phyloP scores from a whole-genome alignment of 92 coral and sea anemone species.

The Pocillopora grandis region DNA sequence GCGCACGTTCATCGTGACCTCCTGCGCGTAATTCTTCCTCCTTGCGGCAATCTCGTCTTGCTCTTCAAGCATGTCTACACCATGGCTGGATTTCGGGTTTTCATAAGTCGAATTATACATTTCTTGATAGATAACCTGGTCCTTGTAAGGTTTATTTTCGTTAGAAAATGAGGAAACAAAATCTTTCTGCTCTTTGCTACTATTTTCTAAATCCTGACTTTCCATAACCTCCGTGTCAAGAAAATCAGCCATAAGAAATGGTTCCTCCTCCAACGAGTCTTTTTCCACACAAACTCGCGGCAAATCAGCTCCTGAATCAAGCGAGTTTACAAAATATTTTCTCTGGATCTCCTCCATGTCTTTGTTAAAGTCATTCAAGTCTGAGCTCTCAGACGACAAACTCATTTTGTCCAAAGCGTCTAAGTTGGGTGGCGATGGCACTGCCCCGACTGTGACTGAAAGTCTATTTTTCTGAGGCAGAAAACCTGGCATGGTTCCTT shows the following conservation, averaged over 20 bases:
- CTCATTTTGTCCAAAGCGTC: constrained; percentile 65
- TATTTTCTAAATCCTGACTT: too few species aligned
- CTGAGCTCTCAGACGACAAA: constrained; percentile 31
- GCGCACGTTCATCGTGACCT: background rate
- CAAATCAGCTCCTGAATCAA: too few species aligned
- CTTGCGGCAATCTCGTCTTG: background rate
- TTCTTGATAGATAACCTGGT: background rate
- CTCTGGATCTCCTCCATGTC: constrained; percentile 15
- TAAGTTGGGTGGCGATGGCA: constrained; percentile 80
- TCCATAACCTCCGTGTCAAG: constrained; percentile 11
- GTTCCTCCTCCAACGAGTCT: background rate
- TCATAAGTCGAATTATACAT: background rate
- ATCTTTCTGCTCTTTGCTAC: background rate
- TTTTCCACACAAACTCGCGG: background rate
- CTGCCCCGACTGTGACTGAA: constrained; percentile 11
- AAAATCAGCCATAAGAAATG: constrained; percentile 42
- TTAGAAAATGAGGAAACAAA: background rate
- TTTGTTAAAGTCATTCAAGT: background rate
- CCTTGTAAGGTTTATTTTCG: background rate
- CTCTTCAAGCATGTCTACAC: background rate
- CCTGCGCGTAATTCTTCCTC: background rate
- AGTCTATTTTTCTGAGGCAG: background rate
- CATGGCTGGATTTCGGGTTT: background rate
- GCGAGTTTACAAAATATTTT: background rate
- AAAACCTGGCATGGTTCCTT: background rate